Conservation (phyloP, 2,888 invertebrate species). For the Linyphia triangularis region DNA sequence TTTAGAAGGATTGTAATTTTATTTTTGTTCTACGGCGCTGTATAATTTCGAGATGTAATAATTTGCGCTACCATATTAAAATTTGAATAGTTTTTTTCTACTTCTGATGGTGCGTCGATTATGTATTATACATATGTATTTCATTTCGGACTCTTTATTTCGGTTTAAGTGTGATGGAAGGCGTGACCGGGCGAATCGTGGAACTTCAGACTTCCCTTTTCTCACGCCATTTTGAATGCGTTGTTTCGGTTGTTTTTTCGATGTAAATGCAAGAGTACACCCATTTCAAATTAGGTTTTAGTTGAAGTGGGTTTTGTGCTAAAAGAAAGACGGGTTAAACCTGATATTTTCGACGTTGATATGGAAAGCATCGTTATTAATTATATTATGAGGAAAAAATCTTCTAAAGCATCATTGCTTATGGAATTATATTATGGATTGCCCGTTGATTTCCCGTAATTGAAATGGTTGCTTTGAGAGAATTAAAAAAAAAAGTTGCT, state of each 20-base stretch:
- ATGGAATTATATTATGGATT: no score
- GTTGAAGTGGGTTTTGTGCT: neutral
- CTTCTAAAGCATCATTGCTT: no score
- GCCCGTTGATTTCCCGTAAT: no score
- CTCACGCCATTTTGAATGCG: conserved; percentile 43
- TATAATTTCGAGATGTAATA: conserved; percentile 63
- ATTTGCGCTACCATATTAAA: conserved; percentile 65
- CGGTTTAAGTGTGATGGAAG: conserved; percentile 33
- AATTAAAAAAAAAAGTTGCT: no score
- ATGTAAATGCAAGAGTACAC: neutral
- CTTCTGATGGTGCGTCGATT: neutral
- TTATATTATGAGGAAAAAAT: no score
- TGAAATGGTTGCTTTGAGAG: no score
- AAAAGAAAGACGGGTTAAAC: neutral
- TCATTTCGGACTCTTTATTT: conserved; percentile 23
- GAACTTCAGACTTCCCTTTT: neutral
- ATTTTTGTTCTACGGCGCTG: conserved; percentile 40
- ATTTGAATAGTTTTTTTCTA: conserved; percentile 30
- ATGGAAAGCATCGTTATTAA: no score
- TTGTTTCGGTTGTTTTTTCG: conserved; percentile 13
- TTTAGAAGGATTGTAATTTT: conserved; percentile 62
- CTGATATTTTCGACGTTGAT: neutral
- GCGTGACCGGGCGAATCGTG: conserved; percentile 28
- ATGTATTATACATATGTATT: conserved; percentile 16
- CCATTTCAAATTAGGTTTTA: neutral